A percentile compares a stretch with the other conserved stretches of the same genome.
Evolutionary conservation across 2,888 invertebrate genomes (phyloP).

Genomic region (Phoronis australis): DNA sequence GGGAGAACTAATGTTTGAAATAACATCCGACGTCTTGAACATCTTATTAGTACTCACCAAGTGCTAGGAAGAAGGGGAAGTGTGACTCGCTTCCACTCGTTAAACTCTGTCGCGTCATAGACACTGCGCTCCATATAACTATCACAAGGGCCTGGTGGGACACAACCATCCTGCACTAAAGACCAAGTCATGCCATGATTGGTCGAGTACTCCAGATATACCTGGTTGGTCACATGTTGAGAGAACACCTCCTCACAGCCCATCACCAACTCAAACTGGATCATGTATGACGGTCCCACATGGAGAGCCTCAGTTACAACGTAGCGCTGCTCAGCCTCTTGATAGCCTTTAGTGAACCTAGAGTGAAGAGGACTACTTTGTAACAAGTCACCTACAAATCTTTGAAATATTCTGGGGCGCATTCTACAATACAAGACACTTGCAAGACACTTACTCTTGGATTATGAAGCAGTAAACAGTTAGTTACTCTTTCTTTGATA

Average conservation of each 20-base stretch:
- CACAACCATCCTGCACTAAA: constrained; percentile 36
- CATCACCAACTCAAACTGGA: constrained; percentile 54
- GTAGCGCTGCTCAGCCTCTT: constrained; percentile 31
- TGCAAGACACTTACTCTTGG: too few relatives aligned
- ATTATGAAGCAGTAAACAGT: too few relatives aligned
- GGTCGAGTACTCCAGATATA: constrained; percentile 50
- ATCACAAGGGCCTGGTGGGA: constrained; percentile 43
- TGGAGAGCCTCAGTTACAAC: constrained; percentile 48
- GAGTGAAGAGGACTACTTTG: too few relatives aligned
- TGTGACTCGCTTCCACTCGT: constrained; percentile 48
- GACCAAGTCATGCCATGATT: constrained; percentile 53
- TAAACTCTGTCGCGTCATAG: constrained; percentile 45
- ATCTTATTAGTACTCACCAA: constrained; percentile 26
- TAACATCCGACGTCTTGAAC: too few relatives aligned
- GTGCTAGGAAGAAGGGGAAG: constrained; percentile 46
- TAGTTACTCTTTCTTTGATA: too few relatives aligned
- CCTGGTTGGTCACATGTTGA: constrained; percentile 26
- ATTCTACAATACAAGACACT: too few relatives aligned
- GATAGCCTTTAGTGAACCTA: too few relatives aligned
- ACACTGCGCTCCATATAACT: constrained; percentile 46
- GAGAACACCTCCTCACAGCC: constrained; percentile 44
- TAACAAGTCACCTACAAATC: too few relatives aligned
- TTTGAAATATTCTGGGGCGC: too few relatives aligned
- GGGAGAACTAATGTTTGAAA: too few relatives aligned
- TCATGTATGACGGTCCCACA: constrained; percentile 51